Base-by-base conservation (phyloP, 2,888 invertebrate species). In the Notodromas monacha region DNA sequence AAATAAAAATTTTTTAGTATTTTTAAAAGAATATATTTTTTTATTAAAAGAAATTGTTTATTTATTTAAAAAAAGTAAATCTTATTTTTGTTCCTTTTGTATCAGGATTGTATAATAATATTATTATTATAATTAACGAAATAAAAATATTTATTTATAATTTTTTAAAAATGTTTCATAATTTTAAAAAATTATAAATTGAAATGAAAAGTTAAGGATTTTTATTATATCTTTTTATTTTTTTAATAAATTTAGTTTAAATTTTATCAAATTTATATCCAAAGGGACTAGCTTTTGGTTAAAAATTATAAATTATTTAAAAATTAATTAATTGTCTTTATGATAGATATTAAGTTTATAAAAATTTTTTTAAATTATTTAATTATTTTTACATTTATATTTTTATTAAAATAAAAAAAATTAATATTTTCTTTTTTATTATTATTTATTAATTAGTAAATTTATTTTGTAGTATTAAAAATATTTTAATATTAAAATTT, bases 41-140 rank as follows among this genome's bases (percentile, higher is more conserved):
- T 34, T 35, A 4, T 30, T 16, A 26, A 16, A 21, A 6, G 16
- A 12, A 10, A 6, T 37, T 33, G 11, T 35, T 34, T 26, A 15
- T 16, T 12, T 27, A 11, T 33, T 30, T 21, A 21, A 21, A 21
- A 21, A 21, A 21, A 21, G 21, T 21, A 21, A 21, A 21, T 21
- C 21, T 21, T 21, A 21, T 21, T 21, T 21, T 21, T 21, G 21
- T 21, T 21, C 21, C 21, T 21, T 21, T 21, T 21, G 21, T 21
- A 21, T 21, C 21, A 21, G 21, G 21, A 21, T 21, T 21, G 21
- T 21, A 21, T 21, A 21, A 21, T 21, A 21, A 21, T 21, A 21
- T 21, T 21, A 21, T 21, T 21, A 21, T 21, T 21, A 21, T 21
- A 21, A 21, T 21, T 21, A 21, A 21, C 21, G 21, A 21, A 21